A percentile compares a stretch with the other conserved stretches of the same genome.
phyloP scores from a whole-genome alignment of 2,797 vertebrate species.

The Alauda arvensis region DNA sequence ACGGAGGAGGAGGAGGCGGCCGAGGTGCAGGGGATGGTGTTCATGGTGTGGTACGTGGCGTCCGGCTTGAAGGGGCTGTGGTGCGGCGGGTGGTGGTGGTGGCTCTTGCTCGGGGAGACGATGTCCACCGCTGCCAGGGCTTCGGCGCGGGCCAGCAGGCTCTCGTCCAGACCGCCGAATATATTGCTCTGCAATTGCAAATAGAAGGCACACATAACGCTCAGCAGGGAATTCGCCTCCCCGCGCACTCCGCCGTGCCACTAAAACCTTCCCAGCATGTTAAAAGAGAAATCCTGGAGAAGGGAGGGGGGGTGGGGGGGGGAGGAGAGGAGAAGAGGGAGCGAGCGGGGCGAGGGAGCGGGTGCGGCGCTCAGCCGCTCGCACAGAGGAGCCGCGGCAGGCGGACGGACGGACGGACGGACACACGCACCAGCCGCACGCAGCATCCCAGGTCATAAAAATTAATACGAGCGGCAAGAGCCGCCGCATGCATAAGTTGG shows the following conservation, averaged over 20 bases:
- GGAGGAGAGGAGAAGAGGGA: constrained; percentile 16
- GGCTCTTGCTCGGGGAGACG: constrained; percentile 96
- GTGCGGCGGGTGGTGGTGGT: constrained; percentile 94
- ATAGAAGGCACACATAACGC: constrained; percentile 98
- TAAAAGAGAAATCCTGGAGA: constrained; percentile 60
- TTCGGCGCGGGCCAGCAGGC: constrained; percentile 98
- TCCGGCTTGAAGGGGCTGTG: constrained; percentile 99
- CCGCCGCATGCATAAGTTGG: constrained; percentile 89
- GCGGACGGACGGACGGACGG: neutral
- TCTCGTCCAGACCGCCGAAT: constrained; percentile 99
- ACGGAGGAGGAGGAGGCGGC: constrained; percentile 85
- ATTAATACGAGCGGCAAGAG: constrained; percentile 89
- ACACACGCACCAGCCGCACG: constrained; percentile 76
- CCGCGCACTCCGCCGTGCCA: constrained; percentile 78
- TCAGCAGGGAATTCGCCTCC: constrained; percentile 84
- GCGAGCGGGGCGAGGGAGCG: constrained; percentile 16
- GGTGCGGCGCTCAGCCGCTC: neutral
- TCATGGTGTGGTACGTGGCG: constrained; percentile 99
- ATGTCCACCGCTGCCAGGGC: constrained; percentile 99
- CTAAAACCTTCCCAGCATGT: constrained; percentile 89
- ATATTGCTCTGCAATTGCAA: constrained; percentile 99
- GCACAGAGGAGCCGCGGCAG: neutral
- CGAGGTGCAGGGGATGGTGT: constrained; percentile 93
- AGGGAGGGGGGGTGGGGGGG: neutral
- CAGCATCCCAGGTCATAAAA: constrained; percentile 95